A percentile compares a stretch with the other conserved stretches of the same genome.
Conservation (phyloP, 2,797 vertebrate species). For the Melanitta fusca region DNA sequence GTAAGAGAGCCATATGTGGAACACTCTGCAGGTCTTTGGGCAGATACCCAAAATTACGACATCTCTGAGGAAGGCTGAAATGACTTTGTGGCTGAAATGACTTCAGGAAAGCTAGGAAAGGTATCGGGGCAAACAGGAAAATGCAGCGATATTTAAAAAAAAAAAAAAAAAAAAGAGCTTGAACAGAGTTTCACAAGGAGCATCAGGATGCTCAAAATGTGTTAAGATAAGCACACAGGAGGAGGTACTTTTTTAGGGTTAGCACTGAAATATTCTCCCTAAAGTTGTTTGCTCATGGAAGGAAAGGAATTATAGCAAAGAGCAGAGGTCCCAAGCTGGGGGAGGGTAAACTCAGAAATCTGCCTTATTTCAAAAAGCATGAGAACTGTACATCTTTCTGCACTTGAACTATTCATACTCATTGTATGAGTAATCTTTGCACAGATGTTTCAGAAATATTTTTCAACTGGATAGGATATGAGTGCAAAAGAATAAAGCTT, state of each 20-base stretch:
- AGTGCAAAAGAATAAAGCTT: conserved; percentile 14
- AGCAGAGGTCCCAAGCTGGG: background rate
- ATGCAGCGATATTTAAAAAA: background rate
- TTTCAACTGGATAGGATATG: conserved; percentile 28
- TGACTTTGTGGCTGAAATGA: background rate
- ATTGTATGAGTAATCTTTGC: conserved; percentile 57
- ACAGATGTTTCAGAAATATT: conserved; percentile 65
- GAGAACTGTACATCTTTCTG: conserved; percentile 40
- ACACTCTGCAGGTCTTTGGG: conserved; percentile 13
- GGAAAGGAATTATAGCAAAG: background rate
- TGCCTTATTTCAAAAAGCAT: conserved; percentile 32
- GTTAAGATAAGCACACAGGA: background rate
- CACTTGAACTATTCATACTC: conserved; percentile 35
- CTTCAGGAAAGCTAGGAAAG: background rate
- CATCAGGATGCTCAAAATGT: background rate
- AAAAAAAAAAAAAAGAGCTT: background rate
- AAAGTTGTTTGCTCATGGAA: background rate
- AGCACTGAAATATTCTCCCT: background rate
- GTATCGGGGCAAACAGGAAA: background rate
- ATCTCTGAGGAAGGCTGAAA: background rate
- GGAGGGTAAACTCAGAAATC: conserved; percentile 27
- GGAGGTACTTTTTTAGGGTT: background rate
- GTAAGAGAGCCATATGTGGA: conserved; percentile 3
- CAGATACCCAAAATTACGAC: background rate
- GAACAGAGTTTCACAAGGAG: background rate